phyloP scores from a whole-genome alignment of 1,140 invertebrate species.

The Atta texana region DNA sequence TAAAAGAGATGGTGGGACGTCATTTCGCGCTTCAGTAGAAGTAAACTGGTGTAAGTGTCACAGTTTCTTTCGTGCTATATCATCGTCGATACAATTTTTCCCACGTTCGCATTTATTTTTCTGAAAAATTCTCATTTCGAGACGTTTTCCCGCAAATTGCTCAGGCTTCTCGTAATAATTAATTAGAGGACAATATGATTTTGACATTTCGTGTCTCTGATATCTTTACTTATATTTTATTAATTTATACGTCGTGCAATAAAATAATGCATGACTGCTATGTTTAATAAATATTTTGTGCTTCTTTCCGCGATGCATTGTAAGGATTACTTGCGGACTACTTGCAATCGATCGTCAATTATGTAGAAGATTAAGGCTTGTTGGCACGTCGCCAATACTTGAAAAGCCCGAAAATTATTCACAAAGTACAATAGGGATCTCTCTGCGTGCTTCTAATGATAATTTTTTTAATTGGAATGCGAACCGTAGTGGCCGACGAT shows the following conservation, averaged over 20 bases:
- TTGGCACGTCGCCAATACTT: conserved; percentile 35
- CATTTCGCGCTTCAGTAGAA: conserved; percentile 40
- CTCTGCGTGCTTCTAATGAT: conserved; percentile 21
- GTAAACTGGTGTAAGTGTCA: conserved; percentile 44
- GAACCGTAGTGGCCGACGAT: background rate
- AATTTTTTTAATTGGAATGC: conserved; percentile 49
- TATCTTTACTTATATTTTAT: background rate
- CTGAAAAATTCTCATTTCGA: background rate
- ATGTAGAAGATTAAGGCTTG: conserved; percentile 46
- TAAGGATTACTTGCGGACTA: conserved; percentile 13
- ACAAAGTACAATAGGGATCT: background rate
- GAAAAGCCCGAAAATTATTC: conserved; percentile 39
- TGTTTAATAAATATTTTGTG: background rate
- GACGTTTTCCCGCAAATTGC: background rate
- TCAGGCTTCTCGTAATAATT: background rate
- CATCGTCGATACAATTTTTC: conserved; percentile 1
- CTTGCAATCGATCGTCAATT: conserved; percentile 20
- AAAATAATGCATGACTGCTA: background rate
- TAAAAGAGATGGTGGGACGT: conserved; percentile 30
- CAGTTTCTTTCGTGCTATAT: conserved; percentile 8
- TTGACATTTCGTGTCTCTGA: background rate
- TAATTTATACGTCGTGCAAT: background rate
- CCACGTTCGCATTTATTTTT: background rate
- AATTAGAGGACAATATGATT: background rate
- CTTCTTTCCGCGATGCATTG: conserved; percentile 4